Evolutionary conservation across 2,888 invertebrate genomes (phyloP).

Genomic region (Volucella inflata): DNA sequence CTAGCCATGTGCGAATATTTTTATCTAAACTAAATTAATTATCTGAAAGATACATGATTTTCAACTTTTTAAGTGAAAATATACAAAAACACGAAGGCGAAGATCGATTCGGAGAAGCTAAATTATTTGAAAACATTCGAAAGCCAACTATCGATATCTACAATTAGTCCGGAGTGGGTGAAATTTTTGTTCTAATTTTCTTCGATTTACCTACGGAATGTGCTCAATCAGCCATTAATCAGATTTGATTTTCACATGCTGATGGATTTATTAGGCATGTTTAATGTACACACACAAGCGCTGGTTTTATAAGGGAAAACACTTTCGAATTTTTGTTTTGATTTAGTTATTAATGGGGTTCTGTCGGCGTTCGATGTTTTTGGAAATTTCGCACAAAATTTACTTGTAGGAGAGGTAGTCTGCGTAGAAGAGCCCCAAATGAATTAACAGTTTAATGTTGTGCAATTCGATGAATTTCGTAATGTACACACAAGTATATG

Average conservation of each 20-base stretch:
- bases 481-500: too few relatives aligned
- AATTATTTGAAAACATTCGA: constrained; percentile 40
- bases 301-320: neutral
- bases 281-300: constrained; percentile 59
- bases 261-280: constrained; percentile 76
- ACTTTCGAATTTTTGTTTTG: constrained; percentile 47
- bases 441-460: too few relatives aligned
- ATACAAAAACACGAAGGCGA: constrained; percentile 6
- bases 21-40: constrained; percentile 57
- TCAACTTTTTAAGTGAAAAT: constrained; percentile 43
- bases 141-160: constrained; percentile 1
- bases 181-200: constrained; percentile 25
- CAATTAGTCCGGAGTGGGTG: constrained; percentile 30
- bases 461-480: too few relatives aligned
- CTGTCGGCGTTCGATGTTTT: neutral
- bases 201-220: constrained; percentile 42
- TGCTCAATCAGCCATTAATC: constrained; percentile 74
- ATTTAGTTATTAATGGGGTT: constrained; percentile 35
- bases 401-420: too few relatives aligned
- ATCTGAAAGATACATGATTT: constrained; percentile 54
- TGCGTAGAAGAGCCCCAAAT: too few relatives aligned
- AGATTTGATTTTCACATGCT: constrained; percentile 64
- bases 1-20: constrained; percentile 22
- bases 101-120: constrained; percentile 7
- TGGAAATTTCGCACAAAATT: neutral